Base-by-base conservation (phyloP, 2,113 vertebrate genomes). In the Leiothrix lutea region DNA sequence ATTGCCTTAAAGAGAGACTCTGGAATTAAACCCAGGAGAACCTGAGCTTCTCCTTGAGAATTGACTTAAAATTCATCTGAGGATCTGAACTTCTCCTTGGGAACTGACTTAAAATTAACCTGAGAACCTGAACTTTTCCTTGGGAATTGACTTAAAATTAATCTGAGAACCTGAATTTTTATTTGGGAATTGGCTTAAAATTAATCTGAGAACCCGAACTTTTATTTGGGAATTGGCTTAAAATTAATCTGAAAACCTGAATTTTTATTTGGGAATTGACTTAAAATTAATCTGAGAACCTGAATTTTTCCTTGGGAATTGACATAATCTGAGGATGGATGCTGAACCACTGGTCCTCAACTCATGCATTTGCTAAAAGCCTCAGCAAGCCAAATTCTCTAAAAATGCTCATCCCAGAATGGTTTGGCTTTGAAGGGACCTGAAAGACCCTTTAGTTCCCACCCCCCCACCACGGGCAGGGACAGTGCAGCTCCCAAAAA, bases 391-490 rank as follows among this genome's bases (percentile, higher is more conserved):
- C 64, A 47, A 11, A n/a, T 12, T 24, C 38, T 45, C 77, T 51
- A 38, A 44, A 71, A 62, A 56, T 20, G 7, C 15, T 61, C 11
- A 29, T 38, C 45, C 53, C 54, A 67, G 45, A 25, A 10, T 11
- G 29, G 24, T 53, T 53, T 60, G 69, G 24, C 11, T 45, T 67
- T n/a, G 40, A 40, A 69, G 14, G 54, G n/a, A 54, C 40, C 40
- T n/a, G 35, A 7, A 54, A 40, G 15, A 24, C 20, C 36, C 23
- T 80, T 44, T 6, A n/a, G 11, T 47, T 47, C 61, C 45, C 40
- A 14, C 2, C 13, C 9, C 15, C 1, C 4, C 11, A 21, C 23
- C 16, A 29, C 0, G 1, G 5, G 8, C 60, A 66, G 60, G 53
- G 60, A 3, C 14, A 7, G 33, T 31, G 14, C 11, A 45, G 40